Base-by-base conservation (phyloP, 1,140 invertebrate genomes). In the Trichonephila inaurata region DNA sequence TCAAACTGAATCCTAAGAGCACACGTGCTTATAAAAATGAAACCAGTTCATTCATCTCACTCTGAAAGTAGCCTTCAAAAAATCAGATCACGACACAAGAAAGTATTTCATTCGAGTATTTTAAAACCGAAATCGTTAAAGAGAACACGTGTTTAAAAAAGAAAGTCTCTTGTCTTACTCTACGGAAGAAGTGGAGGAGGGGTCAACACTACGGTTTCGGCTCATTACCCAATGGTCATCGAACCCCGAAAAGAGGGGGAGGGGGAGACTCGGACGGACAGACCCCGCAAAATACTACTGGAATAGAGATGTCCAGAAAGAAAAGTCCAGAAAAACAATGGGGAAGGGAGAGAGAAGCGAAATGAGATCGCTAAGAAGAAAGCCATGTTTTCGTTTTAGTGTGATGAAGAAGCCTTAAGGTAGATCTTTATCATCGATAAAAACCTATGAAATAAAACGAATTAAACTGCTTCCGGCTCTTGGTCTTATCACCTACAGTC, bases 201-300 rank as follows among this genome's bases (percentile, higher is more conserved):
- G 33, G 72, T 77, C 72, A 24, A 4, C 72, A 21, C 40, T n/a
- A n/a, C 40, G 10, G 44, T 14, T 28, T 83, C 81, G 81, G 6
- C 81, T 77, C 72, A 77, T 77, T 77, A 77, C 19, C n/a, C 14
- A 0, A 19, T 83, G 81, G 81, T 58, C 81, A 83, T 83, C 81
- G 81, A 83, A 83, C 81, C 51, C 81, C 10, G 44, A n/a, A 83
- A 21, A 83, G 19, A 83, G 0, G 16, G 10, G 44, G 19, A 44
- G 6, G 21, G 21, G 6, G 5, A n/a, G 81, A 14, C 14, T 18
- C 33, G 33, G 44, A 82, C 28, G 18, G 33, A 44, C 77, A 40
- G 33, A 16, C 16, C 16, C 40, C n/a, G 66, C 14, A 64, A 21
- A 64, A 64, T 18, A 64, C 62, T 19, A 64, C 16, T 19, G 16